Percentiles rank a stretch among this genome's conserved stretches.
Conservation (phyloP, 2,888 invertebrate genomes). For the Ligdia adustata region DNA sequence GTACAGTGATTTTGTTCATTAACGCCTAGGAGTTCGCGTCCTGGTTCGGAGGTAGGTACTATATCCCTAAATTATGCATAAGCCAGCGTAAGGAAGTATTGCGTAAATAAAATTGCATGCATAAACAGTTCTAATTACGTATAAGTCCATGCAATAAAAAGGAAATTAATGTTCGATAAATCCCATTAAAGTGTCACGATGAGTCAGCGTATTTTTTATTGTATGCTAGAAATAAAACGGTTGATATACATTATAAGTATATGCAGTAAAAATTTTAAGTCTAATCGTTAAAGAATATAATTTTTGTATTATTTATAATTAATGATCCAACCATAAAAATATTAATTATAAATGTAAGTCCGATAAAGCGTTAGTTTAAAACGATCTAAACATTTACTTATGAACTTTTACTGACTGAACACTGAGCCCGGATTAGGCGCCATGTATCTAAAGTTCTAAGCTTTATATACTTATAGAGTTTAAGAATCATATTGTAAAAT, state of each 20-base stretch:
- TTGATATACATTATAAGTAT: constrained; percentile 41
- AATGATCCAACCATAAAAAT: no score
- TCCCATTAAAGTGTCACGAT: constrained; percentile 40
- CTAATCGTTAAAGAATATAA: no score
- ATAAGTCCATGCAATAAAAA: constrained; percentile 28
- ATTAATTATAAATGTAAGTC: no score
- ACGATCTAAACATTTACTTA: no score
- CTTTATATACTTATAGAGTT: no score
- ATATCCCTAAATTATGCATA: constrained; percentile 30
- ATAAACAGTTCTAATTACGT: constrained; percentile 19
- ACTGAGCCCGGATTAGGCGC: no score
- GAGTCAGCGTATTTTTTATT: constrained; percentile 45
- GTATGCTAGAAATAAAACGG: constrained; percentile 45
- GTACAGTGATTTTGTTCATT: constrained; percentile 38
- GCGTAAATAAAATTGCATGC: constrained; percentile 9
- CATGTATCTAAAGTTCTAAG: no score
- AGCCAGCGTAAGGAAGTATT: neutral
- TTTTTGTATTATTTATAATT: no score
- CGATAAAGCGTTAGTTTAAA: no score
- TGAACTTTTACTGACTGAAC: no score
- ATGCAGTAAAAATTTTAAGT: neutral
- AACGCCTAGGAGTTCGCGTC: constrained; percentile 40
- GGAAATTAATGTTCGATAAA: constrained; percentile 39
- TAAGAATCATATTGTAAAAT: no score
- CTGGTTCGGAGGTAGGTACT: constrained; percentile 46